These are phyloP conservation scores for Luehdorfia chinensis DNA, from an alignment of 1,140 invertebrate genomes.

Conservation along the genomic window DNA sequence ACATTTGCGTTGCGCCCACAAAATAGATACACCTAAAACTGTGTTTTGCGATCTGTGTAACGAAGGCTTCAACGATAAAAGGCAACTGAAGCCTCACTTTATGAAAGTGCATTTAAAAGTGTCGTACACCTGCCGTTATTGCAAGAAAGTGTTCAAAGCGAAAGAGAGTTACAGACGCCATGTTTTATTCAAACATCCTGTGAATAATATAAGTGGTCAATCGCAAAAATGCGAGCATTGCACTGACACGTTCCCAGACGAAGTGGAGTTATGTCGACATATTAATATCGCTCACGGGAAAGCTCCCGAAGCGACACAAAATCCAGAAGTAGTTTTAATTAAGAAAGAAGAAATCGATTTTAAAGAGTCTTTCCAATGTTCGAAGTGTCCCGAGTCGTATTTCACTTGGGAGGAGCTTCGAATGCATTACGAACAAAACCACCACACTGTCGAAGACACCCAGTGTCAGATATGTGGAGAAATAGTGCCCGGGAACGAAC, in stretches of 20 bases:
- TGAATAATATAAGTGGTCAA: constrained; percentile 20
- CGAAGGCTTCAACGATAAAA: constrained; percentile 57
- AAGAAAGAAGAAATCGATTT: constrained; percentile 54
- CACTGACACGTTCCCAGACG: constrained; percentile 45
- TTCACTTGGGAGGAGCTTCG: constrained; percentile 48
- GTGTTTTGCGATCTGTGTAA: constrained; percentile 58
- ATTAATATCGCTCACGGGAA: constrained; percentile 41
- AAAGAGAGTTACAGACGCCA: constrained; percentile 64
- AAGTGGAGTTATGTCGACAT: constrained; percentile 59
- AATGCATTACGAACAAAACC: constrained; percentile 52
- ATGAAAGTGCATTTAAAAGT: constrained; percentile 65
- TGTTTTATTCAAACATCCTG: constrained; percentile 52
- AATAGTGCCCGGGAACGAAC: constrained; percentile 40
- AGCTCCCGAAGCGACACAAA: constrained; percentile 7
- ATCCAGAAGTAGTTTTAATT: constrained; percentile 23
- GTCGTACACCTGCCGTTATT: constrained; percentile 55
- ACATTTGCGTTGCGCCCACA: constrained; percentile 59
- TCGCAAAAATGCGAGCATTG: constrained; percentile 56
- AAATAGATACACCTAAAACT: constrained; percentile 55
- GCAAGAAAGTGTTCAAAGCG: constrained; percentile 59
- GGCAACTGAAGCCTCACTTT: constrained; percentile 59
- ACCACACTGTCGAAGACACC: constrained; percentile 40
- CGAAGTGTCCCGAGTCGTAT: constrained; percentile 53
- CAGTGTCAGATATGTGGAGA: constrained; percentile 68
- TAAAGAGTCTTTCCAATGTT: constrained; percentile 50